Evolutionary conservation across 2,797 vertebrate species (phyloP).

Genomic region (Pipistrellus kuhlii): DNA sequence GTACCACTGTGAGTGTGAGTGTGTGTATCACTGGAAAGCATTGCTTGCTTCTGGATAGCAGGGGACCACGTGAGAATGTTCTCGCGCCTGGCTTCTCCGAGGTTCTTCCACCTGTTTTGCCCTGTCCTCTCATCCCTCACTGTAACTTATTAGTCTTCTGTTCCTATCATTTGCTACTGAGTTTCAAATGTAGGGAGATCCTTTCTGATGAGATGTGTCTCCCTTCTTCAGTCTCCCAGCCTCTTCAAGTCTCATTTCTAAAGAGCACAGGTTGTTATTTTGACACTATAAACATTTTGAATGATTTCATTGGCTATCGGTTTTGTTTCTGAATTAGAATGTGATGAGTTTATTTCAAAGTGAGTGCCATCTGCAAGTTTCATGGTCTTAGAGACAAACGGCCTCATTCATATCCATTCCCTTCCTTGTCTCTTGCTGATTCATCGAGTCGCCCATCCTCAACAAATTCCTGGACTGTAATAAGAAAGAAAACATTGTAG

Average conservation of each 20-base stretch:
- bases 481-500: slow-evolving; percentile 35
- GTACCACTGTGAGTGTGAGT: background rate
- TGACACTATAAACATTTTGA: background rate
- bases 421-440: slow-evolving; percentile 29
- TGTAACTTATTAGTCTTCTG: background rate
- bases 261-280: slow-evolving; percentile 23
- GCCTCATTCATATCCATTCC: slow-evolving; percentile 19
- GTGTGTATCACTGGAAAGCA: background rate
- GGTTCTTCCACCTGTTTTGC: background rate
- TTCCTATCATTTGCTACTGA: background rate
- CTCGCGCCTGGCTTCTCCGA: background rate
- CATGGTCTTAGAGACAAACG: background rate
- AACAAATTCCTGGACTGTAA: background rate
- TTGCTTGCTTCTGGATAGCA: background rate
- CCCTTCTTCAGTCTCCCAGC: background rate
- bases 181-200: background rate
- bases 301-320: background rate
- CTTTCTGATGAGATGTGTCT: background rate
- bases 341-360: slow-evolving; percentile 8
- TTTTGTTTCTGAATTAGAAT: slow-evolving; percentile 33
- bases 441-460: background rate
- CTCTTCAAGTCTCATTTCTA: background rate
- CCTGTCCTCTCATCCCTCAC: background rate
- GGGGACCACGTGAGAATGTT: background rate
- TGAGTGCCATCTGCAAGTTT: background rate